phyloP scores from a whole-genome alignment of 2,888 invertebrate genomes.

The Athetis lepigone region DNA sequence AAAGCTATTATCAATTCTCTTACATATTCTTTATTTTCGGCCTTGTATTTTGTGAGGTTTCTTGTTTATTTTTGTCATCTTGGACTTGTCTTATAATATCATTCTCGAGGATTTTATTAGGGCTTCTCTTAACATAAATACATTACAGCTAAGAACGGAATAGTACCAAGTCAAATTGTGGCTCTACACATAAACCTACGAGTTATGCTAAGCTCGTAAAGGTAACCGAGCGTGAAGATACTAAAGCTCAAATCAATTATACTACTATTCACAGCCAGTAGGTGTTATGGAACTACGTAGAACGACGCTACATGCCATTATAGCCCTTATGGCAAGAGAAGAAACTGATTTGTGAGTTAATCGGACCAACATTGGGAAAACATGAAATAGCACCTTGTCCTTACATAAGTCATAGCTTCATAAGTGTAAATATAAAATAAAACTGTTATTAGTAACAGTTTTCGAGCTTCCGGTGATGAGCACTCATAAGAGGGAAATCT shows the following conservation, averaged over 20 bases:
- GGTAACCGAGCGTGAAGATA: slow-evolving; percentile 54
- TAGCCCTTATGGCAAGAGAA: slow-evolving; percentile 1
- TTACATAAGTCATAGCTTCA: too few species aligned
- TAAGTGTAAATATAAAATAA: too few species aligned
- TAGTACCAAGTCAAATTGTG: slow-evolving; percentile 28
- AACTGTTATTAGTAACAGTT: too few species aligned
- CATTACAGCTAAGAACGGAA: slow-evolving; percentile 18
- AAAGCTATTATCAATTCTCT: background rate
- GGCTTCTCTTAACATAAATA: background rate
- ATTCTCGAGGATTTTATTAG: too few species aligned
- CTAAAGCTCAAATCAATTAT: slow-evolving; percentile 53
- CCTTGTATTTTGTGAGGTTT: background rate
- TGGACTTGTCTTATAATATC: background rate
- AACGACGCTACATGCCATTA: slow-evolving; percentile 8
- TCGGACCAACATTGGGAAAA: slow-evolving; percentile 1
- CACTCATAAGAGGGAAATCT: too few species aligned
- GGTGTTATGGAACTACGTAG: background rate
- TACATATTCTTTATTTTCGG: background rate
- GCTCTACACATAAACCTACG: slow-evolving; percentile 23
- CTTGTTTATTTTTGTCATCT: background rate
- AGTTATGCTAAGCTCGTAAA: slow-evolving; percentile 48
- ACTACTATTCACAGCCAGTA: slow-evolving; percentile 6
- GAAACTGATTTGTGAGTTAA: background rate
- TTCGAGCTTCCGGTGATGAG: too few species aligned
- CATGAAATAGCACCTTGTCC: slow-evolving; percentile 8